Conservation (phyloP, 2,888 invertebrate genomes). For the Magallana nippona region DNA sequence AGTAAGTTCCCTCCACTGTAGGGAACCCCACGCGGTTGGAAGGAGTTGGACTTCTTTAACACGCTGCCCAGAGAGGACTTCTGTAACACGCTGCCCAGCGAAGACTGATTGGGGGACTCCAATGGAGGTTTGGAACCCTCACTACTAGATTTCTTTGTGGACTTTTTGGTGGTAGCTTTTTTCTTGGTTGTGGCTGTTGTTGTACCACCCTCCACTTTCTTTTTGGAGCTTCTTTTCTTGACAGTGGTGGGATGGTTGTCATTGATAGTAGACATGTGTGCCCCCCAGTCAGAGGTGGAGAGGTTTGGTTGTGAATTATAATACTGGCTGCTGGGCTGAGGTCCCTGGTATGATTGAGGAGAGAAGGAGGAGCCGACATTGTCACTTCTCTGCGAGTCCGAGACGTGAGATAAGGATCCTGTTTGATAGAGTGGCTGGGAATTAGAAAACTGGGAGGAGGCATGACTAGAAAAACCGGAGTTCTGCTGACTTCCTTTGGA, state of each 20-base stretch:
- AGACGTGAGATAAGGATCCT: background rate
- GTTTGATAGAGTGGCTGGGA: background rate
- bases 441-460: background rate
- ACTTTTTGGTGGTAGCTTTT: background rate
- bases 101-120: background rate
- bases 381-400: background rate
- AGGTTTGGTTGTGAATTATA: background rate
- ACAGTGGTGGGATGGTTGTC: background rate
- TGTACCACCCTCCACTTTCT: background rate
- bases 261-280: background rate
- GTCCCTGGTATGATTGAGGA: conserved; percentile 20
- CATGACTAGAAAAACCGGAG: background rate
- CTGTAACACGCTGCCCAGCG: background rate
- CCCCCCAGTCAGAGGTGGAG: background rate
- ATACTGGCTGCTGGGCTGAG: background rate
- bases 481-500: background rate
- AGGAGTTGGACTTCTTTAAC: background rate
- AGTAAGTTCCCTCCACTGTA: conserved; percentile 16
- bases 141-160: background rate
- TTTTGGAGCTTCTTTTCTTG: conserved; percentile 5
- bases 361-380: background rate
- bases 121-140: background rate
- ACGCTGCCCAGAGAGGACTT: background rate
- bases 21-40: background rate
- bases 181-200: background rate